Conservation (phyloP, 2,113 vertebrate species). For the Planiliza haematocheilus region DNA sequence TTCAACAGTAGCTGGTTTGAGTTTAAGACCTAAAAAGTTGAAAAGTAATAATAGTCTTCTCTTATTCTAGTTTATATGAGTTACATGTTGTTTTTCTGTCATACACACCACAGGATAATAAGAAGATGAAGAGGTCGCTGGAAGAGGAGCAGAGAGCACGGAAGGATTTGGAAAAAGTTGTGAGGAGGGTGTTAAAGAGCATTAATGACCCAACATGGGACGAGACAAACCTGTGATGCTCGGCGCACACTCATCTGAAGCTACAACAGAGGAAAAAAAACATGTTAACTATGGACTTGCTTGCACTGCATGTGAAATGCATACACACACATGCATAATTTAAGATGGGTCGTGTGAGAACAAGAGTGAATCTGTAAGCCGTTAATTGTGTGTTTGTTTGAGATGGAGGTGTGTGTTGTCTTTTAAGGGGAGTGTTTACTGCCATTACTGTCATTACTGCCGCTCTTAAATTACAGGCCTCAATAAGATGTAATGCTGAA, state of each 20-base stretch:
- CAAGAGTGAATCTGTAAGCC: constrained; percentile 24
- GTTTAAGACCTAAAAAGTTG: no score
- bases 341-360: constrained; percentile 22
- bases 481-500: constrained; percentile 3
- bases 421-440: no score
- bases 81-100: not conserved
- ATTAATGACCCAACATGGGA: constrained; percentile 97
- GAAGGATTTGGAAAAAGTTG: constrained; percentile 94
- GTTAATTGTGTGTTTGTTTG: constrained; percentile 19
- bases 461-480: constrained; percentile 5
- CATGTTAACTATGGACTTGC: constrained; percentile 5
- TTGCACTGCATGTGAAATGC: constrained; percentile 12
- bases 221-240: constrained; percentile 93
- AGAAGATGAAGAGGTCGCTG: constrained; percentile 96
- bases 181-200: constrained; percentile 93
- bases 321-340: constrained; percentile 4
- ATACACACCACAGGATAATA: constrained; percentile 88
- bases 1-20: no score
- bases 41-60: no score
- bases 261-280: constrained; percentile 3
- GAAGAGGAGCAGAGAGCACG: constrained; percentile 96
- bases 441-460: not conserved
- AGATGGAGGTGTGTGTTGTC: constrained; percentile 5
- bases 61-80: no score
- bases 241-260: constrained; percentile 1